Conservation (phyloP, 1,140 invertebrate genomes). For the Callitettix versicolor region DNA sequence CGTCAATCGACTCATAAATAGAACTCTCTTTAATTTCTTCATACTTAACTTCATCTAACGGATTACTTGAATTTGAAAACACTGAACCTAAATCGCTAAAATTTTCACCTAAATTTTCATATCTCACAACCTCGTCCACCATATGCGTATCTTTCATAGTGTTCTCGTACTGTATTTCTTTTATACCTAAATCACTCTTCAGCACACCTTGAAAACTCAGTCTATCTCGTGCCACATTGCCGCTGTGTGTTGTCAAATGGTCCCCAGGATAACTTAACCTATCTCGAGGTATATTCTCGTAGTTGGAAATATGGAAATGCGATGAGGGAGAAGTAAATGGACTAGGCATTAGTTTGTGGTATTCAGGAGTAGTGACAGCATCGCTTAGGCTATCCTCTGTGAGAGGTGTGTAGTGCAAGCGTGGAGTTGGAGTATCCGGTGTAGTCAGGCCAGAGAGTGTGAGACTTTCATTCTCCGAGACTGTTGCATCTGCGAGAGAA, state of each 20-base stretch:
- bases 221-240: constrained; percentile 7
- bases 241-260: neutral
- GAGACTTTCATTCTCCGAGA: constrained; percentile 32
- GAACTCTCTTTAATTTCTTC: constrained; percentile 13
- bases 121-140: no score
- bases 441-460: constrained; percentile 26
- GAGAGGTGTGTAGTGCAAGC: constrained; percentile 19
- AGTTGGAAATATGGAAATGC: neutral
- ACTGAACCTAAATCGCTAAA: no score
- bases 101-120: no score
- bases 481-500: constrained; percentile 29
- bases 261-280: constrained; percentile 21
- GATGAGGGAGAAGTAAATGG: neutral
- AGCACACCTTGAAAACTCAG: constrained; percentile 15
- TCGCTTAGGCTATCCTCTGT: constrained; percentile 21
- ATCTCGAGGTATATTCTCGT: constrained; percentile 10
- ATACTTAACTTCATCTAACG: constrained; percentile 9
- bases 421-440: constrained; percentile 22
- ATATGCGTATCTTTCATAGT: no score
- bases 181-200: neutral
- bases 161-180: neutral
- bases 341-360: constrained; percentile 7
- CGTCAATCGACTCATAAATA: constrained; percentile 14
- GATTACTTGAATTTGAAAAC: no score
- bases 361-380: constrained; percentile 11